A percentile compares a stretch with the other conserved stretches of the same genome.
These are phyloP conservation scores for Anser brachyrhynchus DNA, from an alignment of 2,113 vertebrate species.

Conservation along the genomic window DNA sequence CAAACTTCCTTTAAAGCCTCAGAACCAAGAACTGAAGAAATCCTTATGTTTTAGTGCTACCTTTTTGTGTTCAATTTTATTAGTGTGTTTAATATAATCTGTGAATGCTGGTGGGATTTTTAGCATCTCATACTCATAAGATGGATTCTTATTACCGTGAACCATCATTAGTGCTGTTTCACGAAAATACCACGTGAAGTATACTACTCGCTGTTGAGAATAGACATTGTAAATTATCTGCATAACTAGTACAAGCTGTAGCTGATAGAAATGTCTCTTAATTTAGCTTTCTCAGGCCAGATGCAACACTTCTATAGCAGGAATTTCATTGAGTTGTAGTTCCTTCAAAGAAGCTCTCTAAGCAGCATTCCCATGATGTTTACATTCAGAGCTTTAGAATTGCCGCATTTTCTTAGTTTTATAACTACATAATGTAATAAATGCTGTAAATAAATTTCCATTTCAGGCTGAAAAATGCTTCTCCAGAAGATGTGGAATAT, in stretches of 20 bases:
- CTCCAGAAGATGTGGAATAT: slow-evolving; percentile 98
- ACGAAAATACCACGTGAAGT: background rate
- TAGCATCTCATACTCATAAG: background rate
- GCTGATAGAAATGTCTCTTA: slow-evolving; percentile 1
- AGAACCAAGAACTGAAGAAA: background rate
- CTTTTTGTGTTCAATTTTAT: background rate
- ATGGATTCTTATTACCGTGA: background rate
- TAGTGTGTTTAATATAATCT: background rate
- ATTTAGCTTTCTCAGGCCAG: background rate
- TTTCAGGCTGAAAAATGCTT: slow-evolving; percentile 92
- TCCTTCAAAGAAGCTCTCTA: background rate
- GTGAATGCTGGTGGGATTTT: background rate
- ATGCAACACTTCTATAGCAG: background rate
- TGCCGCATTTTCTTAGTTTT: slow-evolving; percentile 24
- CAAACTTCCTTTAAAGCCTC: background rate
- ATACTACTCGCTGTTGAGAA: background rate
- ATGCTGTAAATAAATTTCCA: background rate
- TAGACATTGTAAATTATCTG: background rate
- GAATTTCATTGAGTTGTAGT: background rate
- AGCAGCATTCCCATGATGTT: background rate
- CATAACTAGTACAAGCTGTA: background rate
- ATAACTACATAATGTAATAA: background rate
- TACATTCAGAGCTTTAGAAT: background rate
- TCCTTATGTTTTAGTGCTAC: background rate
- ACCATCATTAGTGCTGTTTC: background rate